Evolutionary conservation across 2,888 invertebrate genomes (phyloP).

Genomic region (Gonocerus acuteangulatus): DNA sequence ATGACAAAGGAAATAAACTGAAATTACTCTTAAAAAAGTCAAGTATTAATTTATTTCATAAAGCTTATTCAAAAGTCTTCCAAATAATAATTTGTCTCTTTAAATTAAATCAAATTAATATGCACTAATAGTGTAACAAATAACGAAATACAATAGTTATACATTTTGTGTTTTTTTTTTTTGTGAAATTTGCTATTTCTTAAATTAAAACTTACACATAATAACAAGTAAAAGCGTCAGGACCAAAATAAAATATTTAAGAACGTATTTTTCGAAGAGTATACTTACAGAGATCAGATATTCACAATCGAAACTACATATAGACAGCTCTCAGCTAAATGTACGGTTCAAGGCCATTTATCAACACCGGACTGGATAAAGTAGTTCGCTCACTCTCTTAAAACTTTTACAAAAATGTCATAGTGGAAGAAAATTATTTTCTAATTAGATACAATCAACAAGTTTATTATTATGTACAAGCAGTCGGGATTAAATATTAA

Average conservation of each 20-base stretch:
- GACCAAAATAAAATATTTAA: not conserved
- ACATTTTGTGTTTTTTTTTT: not conserved
- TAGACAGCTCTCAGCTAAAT: not conserved
- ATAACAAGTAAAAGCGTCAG: not conserved
- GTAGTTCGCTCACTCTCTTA: slow-evolving; percentile 1
- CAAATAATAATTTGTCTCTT: no score
- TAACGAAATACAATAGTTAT: no score
- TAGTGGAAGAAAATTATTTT: slow-evolving; percentile 1
- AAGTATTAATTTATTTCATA: no score
- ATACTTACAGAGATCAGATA: no score
- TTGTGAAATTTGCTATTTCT: not conserved
- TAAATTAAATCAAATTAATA: no score
- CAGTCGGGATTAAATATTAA: slow-evolving; percentile 17
- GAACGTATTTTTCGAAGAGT: no score
- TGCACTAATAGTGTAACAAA: no score
- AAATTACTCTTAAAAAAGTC: no score
- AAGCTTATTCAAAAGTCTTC: no score
- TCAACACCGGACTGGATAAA: not conserved
- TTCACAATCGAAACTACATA: no score
- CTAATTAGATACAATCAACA: slow-evolving; percentile 16
- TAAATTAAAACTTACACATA: not conserved
- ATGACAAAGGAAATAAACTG: no score
- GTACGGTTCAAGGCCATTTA: not conserved
- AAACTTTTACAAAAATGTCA: not conserved
- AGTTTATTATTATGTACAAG: slow-evolving; percentile 15